Base-by-base conservation (phyloP, 2,888 invertebrate genomes). In the Pimpla rufipes region DNA sequence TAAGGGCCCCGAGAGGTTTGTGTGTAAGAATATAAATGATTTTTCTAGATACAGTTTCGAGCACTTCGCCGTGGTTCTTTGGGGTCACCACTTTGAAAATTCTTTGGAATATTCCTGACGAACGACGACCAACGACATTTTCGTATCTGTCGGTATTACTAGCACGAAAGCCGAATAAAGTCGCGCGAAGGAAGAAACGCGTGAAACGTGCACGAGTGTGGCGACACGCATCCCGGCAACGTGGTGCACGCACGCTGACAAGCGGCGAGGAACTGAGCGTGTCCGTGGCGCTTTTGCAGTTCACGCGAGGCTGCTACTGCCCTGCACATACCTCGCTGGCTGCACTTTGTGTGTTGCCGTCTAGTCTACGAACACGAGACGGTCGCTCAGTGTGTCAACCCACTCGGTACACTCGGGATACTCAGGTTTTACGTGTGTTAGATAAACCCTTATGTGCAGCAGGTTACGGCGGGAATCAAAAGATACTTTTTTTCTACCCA, bases 221-320 rank as follows among this genome's bases (percentile, higher is more conserved):
- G 59, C 73, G n/a, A n/a, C n/a, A 73, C 62, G 47, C 77, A 68
- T 68, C 50, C 37, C 40, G 67, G 8, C 57, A 40, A 59, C 64
- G 73, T 42, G 57, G 40, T 86, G 87, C 87, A 86, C 86, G 87
- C 88, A 86, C 88, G 90, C 87, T 89, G 91, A 89, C 90, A 89
- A 90, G 88, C 89, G 87, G 87, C 88, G 90, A 89, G 89, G 88
- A 89, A 91, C 90, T 91, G 91, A 91, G 89, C 88, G 88, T 85
- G 85, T 78, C 73, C 47, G 75, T 73, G 52, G 62, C 77, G 75
- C 74, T 74, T 62, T 74, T 62, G 29, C 74, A 62, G 37, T 62
- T 74, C 35, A 76, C 66, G 79, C 79, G 59, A 75, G 40, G 68
- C 79, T 40, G 74, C 68, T 42, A 68, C 50, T 55, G n/a, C 45